Conservation (phyloP, 53 echinoderm and acorn worm genomes). For the Henricia sp. region DNA sequence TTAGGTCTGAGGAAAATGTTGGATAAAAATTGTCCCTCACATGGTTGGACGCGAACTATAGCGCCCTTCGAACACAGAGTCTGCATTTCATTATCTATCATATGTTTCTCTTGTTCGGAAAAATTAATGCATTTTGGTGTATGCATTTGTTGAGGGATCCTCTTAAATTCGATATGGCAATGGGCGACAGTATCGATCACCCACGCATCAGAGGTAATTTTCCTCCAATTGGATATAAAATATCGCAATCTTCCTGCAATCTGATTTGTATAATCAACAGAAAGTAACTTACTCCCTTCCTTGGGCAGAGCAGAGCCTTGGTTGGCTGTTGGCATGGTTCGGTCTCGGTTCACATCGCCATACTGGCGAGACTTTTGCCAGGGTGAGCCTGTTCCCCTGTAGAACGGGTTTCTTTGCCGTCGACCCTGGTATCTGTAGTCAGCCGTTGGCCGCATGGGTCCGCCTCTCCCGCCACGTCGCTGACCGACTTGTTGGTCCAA, state of each 20-base stretch:
- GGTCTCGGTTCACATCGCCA: no score
- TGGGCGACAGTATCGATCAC: neutral
- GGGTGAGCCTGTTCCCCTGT: no score
- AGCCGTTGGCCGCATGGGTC: no score
- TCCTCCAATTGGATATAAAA: neutral
- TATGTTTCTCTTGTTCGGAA: neutral
- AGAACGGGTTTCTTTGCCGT: no score
- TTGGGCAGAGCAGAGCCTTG: no score
- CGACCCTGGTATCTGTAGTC: no score
- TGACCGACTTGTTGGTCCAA: neutral
- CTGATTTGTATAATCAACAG: neutral
- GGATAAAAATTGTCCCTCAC: neutral
- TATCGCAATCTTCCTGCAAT: neutral
- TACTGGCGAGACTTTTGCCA: no score
- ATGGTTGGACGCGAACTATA: neutral
- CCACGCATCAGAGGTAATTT: conserved; percentile 1
- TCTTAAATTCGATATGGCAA: neutral
- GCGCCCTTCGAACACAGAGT: neutral
- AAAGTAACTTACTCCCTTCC: no score
- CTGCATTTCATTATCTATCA: neutral
- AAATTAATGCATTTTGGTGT: neutral
- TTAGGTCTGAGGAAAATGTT: neutral
- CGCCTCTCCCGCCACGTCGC: no score
- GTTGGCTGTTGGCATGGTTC: no score
- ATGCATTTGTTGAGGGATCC: neutral